These are phyloP conservation scores for Hirudo medicinalis DNA, from an alignment of 1,140 invertebrate species.

Conservation along the genomic window DNA sequence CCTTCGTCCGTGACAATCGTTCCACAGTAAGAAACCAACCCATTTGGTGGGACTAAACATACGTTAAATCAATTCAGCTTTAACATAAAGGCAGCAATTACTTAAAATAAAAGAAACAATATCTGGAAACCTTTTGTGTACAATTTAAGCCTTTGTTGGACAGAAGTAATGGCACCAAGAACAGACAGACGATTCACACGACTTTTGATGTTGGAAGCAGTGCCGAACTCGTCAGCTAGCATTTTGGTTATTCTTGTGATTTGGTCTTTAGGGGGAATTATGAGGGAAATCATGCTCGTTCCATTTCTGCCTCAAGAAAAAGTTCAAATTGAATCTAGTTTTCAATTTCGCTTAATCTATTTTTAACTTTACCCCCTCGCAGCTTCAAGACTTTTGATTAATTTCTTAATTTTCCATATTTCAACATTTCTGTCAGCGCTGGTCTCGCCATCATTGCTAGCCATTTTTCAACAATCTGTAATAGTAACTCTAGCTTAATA, in stretches of 20 bases:
- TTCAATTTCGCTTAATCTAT: no score
- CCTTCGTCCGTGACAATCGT: conserved; percentile 98
- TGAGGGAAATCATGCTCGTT: conserved; percentile 99
- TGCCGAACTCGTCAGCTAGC: conserved; percentile 99
- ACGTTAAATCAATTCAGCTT: no score
- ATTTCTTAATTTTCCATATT: conserved; percentile 99
- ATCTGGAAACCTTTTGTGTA: conserved; percentile 77
- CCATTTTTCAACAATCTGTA: no score
- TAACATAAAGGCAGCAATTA: no score
- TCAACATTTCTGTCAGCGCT: conserved; percentile 65
- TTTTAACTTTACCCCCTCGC: conserved; percentile 69
- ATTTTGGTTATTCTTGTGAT: conserved; percentile 97
- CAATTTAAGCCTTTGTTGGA: conserved; percentile 94
- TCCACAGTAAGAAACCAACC: conserved; percentile 97
- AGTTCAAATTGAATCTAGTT: no score
- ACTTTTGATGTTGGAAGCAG: conserved; percentile 98
- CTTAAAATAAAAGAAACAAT: no score
- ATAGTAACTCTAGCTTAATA: no score
- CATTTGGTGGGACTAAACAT: conserved; percentile 81
- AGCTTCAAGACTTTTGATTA: conserved; percentile 98
- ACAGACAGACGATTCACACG: conserved; percentile 95
- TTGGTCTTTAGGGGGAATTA: conserved; percentile 99
- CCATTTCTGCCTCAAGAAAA: conserved; percentile 54
- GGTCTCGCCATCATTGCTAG: conserved; percentile 29
- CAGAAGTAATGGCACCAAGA: conserved; percentile 95